Base-by-base conservation (phyloP, 2,888 invertebrate genomes). In the Unio pictorum region DNA sequence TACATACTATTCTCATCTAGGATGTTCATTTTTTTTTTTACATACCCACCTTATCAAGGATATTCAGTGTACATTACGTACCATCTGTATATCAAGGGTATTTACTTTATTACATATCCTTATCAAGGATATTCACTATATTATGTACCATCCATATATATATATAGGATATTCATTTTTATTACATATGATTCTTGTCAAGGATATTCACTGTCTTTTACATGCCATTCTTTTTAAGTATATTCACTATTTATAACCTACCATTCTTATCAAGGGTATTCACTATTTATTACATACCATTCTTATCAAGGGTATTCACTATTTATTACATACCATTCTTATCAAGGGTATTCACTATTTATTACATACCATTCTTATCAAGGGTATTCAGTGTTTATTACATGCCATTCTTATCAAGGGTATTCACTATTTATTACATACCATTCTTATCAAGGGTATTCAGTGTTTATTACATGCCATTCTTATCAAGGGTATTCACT, bases 401-500 rank as follows among this genome's bases (percentile, higher is more conserved):
- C 34, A 81, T 28, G 95, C 95, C 8, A 5, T 34, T 34, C n/a
- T n/a, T n/a, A n/a, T n/a, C 23, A 23, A 23, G 23, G 23, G 23
- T 23, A 23, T 23, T 23, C 28, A 30, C 4, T 30, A 0, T 30
- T 5, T 30, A 30, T 30, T 30, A 30, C 30, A 82, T 28, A 95
- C 8, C 95, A 95, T 0, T 95, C 95, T 89, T 96, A 96, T 7
- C 92, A 93, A 30, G 92, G 92, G 74, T 92, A 93, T 69, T 91
- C 92, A 18, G 86, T 88, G 74, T 81, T 84, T 78, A 54, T 30
- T 62, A 28, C 3, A 55, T 20, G 5, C 30, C 7, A 30, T 30
- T 1, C 30, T n/a, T 26, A n/a, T 55, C n/a, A 57, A 23, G 26
- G 30, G 15, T 64, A 30, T 45, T 54, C 54, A 54, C 7, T 64